Evolutionary conservation across 1,140 invertebrate genomes (phyloP), one percentile per base, ranked within the genome.

Genomic region (Heliothis subflexa): DNA sequence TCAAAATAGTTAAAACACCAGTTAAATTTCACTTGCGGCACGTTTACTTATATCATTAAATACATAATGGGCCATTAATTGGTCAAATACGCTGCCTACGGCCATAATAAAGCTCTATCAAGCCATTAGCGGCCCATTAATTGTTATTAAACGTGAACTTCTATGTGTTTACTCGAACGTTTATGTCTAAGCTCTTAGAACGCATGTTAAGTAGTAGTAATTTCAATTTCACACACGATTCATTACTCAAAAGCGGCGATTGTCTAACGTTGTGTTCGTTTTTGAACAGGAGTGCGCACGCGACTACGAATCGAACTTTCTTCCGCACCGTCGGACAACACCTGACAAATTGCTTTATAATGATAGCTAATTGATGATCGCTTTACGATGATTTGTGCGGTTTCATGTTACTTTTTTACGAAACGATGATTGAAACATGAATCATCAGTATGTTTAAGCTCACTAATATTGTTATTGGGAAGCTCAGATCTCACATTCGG

Each of bases 321-420:
- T 83, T 87, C 71, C 66, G 73, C 33, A 45, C 78, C 71, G 72
- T 49, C 77, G 45, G 64, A 77, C 72, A 77, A 74, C 84, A 79
- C 59, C 81, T 86, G 84, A 89, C 83, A 89, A 88, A 90, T 89
- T 79, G 84, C 82, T 84, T 89, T 88, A 86, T 88, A 90, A 89
- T 89, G 85, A 87, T 81, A 16, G 61, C 78, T 88, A 88, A 88
- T 90, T 88, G 87, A 87, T 88, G 87, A 87, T 83, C 81, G 79
- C 73, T 84, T 81, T 68, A 75, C 16, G 55, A 64, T 72, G 68
- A 81, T 83, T 79, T 80, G 12, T 80, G 61, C 71, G 54, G 80
- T 49, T 81, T 80, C 72, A 79, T 52, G 57, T 45, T 70, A n/a
- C 47, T 77, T 62, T 64, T 80, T 79, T 79, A 77, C 16, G 25